These are phyloP conservation scores for Patiria miniata DNA, from an alignment of 35 echinoderm and acorn worm species.

Conservation along the genomic window DNA sequence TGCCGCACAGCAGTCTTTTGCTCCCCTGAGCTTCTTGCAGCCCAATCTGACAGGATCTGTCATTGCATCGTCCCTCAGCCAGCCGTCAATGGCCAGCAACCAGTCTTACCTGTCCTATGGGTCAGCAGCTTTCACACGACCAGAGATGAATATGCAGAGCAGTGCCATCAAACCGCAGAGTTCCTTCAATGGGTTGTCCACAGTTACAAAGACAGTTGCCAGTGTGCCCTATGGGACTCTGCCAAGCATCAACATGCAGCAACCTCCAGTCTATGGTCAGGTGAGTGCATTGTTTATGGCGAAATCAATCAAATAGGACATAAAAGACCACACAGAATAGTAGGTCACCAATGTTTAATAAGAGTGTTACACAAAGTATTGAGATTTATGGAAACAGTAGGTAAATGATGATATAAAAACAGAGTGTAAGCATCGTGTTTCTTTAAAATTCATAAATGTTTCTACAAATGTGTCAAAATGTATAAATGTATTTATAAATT, in stretches of 20 bases:
- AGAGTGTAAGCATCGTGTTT: no score
- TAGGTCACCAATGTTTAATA: no score
- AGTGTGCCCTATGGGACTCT: constrained; percentile 70
- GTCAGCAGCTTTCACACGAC: constrained; percentile 41
- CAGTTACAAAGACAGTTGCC: constrained; percentile 71
- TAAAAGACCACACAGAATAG: no score
- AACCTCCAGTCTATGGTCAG: constrained; percentile 73
- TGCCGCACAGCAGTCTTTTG: constrained; percentile 46
- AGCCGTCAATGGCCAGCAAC: constrained; percentile 48
- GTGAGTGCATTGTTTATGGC: constrained; percentile 26
- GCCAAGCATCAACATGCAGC: constrained; percentile 58
- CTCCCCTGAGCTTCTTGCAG: constrained; percentile 28
- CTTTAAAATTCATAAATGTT: no score
- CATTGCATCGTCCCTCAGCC: constrained; percentile 67
- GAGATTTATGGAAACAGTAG: no score
- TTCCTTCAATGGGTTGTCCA: constrained; percentile 22
- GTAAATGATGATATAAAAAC: no score
- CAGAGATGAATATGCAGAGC: background rate
- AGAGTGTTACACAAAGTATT: background rate
- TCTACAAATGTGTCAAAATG: no score
- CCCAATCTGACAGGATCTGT: constrained; percentile 38
- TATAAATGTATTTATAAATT: no score
- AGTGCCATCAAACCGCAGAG: constrained; percentile 68
- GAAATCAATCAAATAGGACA: background rate
- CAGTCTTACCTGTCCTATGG: constrained; percentile 63